phyloP scores from a whole-genome alignment of 2,797 vertebrate species.

The Corythornis leucogaster region DNA sequence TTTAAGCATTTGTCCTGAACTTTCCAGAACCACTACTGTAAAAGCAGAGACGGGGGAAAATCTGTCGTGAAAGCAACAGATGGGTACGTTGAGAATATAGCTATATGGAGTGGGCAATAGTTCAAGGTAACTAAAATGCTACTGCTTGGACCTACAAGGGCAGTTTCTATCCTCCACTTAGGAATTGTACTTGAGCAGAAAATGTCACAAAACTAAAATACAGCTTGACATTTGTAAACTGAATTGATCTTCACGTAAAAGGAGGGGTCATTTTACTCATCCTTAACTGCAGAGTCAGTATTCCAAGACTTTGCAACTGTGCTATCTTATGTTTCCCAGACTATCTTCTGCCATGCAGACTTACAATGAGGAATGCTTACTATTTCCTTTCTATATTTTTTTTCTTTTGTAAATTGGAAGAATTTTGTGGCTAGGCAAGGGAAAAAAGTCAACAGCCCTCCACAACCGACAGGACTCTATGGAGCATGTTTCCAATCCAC shows the following conservation, averaged over 20 bases:
- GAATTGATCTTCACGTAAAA: constrained; percentile 19
- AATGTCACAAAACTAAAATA: constrained; percentile 9
- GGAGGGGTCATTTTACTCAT: neutral
- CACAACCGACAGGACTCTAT: neutral
- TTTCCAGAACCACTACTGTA: neutral
- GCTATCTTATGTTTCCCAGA: neutral
- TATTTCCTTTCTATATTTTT: neutral
- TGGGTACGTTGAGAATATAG: neutral
- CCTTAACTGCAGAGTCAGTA: neutral
- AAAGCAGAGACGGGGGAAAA: neutral
- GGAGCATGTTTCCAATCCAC: neutral
- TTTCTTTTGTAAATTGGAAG: neutral
- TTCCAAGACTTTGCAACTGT: neutral
- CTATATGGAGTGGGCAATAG: neutral
- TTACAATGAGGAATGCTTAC: neutral
- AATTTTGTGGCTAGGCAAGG: neutral
- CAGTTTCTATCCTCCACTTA: neutral
- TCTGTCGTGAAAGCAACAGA: neutral
- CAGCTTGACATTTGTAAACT: constrained; percentile 9
- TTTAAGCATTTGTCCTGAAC: neutral
- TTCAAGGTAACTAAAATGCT: neutral
- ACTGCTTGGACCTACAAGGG: neutral
- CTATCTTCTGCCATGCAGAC: neutral
- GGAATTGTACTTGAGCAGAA: neutral
- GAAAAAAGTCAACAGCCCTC: neutral